phyloP scores from a whole-genome alignment of 2,888 invertebrate genomes.

The Xestobium rufovillosum region DNA sequence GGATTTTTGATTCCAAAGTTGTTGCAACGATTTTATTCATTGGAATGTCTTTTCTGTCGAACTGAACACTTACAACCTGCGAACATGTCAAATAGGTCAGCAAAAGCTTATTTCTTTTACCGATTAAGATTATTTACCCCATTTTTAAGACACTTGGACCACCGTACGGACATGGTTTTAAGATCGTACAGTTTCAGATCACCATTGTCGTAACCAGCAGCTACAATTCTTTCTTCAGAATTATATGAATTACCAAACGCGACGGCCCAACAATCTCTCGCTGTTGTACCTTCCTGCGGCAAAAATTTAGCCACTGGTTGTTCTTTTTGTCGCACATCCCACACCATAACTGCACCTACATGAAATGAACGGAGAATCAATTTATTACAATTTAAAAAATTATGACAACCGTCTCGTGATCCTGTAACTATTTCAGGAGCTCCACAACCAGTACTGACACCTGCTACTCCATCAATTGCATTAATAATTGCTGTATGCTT shows the following conservation, averaged over 20 bases:
- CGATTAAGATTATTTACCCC: slow-evolving; percentile 68
- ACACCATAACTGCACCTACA: slow-evolving; percentile 79
- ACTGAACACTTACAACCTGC: slow-evolving; percentile 75
- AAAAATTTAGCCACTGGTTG: slow-evolving; percentile 86
- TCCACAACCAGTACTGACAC: slow-evolving; percentile 72
- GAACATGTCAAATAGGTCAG: slow-evolving; percentile 18
- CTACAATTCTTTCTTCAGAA: slow-evolving; percentile 75
- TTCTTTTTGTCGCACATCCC: slow-evolving; percentile 89
- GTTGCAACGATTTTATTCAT: slow-evolving; percentile 94
- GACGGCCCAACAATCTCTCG: slow-evolving; percentile 90
- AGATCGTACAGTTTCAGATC: slow-evolving; percentile 92
- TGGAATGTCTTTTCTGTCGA: slow-evolving; percentile 86
- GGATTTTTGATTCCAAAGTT: slow-evolving; percentile 84
- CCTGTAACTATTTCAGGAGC: slow-evolving; percentile 95
- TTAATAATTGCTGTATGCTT: slow-evolving; percentile 85
- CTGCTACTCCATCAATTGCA: slow-evolving; percentile 85
- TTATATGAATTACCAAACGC: slow-evolving; percentile 88
- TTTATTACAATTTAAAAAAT: no score
- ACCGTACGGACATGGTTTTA: slow-evolving; percentile 70
- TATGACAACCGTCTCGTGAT: slow-evolving; percentile 73
- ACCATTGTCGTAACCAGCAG: slow-evolving; percentile 94
- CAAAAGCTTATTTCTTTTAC: not conserved
- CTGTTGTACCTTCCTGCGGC: slow-evolving; percentile 59
- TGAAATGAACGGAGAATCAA: not conserved
- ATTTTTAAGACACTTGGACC: slow-evolving; percentile 90